A percentile compares a stretch with the other conserved stretches of the same genome.
These are phyloP conservation scores for Sapajus apella DNA, from an alignment of 2,113 vertebrate species.

Conservation along the genomic window DNA sequence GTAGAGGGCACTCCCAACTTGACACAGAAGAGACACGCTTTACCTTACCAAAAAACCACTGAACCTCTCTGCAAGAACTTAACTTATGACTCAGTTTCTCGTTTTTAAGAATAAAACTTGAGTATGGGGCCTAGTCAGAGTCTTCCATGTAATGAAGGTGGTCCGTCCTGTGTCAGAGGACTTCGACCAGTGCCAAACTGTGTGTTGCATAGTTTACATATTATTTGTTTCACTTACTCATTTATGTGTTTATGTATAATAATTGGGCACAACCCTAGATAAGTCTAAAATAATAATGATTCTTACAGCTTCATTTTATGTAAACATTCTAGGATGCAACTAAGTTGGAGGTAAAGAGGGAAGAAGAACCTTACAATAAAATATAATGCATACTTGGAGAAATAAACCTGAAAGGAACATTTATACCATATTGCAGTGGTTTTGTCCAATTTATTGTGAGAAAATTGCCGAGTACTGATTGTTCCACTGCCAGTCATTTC, in stretches of 20 bases:
- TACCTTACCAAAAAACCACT: neutral
- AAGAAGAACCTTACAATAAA: slow-evolving; percentile 43
- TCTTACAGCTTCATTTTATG: neutral
- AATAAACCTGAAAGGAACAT: slow-evolving; percentile 51
- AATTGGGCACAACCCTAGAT: neutral
- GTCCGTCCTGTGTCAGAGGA: neutral
- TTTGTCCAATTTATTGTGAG: slow-evolving; percentile 63
- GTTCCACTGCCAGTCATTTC: slow-evolving; percentile 54
- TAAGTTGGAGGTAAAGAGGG: slow-evolving; percentile 18
- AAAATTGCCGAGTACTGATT: slow-evolving; percentile 57
- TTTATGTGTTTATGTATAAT: neutral
- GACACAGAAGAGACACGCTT: neutral
- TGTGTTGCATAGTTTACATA: neutral
- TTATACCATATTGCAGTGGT: slow-evolving; percentile 66
- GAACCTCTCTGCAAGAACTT: neutral
- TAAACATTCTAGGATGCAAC: slow-evolving; percentile 47
- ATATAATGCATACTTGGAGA: slow-evolving; percentile 41
- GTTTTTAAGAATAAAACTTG: slow-evolving; percentile 16
- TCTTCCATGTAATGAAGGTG: neutral
- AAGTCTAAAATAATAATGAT: slow-evolving; percentile 29
- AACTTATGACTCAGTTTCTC: slow-evolving; percentile 16
- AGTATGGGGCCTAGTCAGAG: neutral
- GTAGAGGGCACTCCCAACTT: slow-evolving; percentile 67
- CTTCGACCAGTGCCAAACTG: neutral
- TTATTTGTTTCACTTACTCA: slow-evolving; percentile 15